Evolutionary conservation across 1,140 invertebrate genomes (phyloP).

Genomic region (Neocloeon triangulifer): DNA sequence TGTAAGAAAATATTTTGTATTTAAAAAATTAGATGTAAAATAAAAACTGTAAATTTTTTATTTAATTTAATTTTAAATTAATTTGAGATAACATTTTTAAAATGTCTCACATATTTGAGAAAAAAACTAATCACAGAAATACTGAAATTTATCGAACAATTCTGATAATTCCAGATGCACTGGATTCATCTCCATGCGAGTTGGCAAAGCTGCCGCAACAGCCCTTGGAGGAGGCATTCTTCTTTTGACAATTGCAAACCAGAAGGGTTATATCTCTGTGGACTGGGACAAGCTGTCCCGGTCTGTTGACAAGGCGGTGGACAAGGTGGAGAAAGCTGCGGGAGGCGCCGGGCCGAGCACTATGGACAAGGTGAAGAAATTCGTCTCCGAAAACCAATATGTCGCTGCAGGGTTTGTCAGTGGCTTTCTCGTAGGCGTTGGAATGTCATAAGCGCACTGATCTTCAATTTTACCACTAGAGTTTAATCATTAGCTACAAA

Average conservation of each 20-base stretch:
- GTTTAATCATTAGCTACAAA: neutral
- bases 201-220: constrained; percentile 73
- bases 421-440: constrained; percentile 63
- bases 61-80: constrained; percentile 1
- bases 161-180: constrained; percentile 57
- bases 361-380: constrained; percentile 53
- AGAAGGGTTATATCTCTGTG: constrained; percentile 78
- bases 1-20: constrained; percentile 45
- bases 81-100: neutral
- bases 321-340: constrained; percentile 57
- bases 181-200: constrained; percentile 73
- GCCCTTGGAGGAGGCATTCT: constrained; percentile 74
- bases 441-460: constrained; percentile 32
- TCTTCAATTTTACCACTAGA: neutral
- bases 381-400: constrained; percentile 50
- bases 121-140: neutral
- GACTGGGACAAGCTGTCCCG: constrained; percentile 73
- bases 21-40: too few relatives aligned
- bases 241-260: constrained; percentile 68
- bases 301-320: constrained; percentile 55
- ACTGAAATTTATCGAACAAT: constrained; percentile 6
- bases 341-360: constrained; percentile 41
- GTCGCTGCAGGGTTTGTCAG: constrained; percentile 61
- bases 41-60: constrained; percentile 3
- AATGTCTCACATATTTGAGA: constrained; percentile 1